Evolutionary conservation across 2,113 vertebrate genomes (phyloP), one percentile per base, ranked within the genome.

Genomic region (Brachionichthys hirsutus): DNA sequence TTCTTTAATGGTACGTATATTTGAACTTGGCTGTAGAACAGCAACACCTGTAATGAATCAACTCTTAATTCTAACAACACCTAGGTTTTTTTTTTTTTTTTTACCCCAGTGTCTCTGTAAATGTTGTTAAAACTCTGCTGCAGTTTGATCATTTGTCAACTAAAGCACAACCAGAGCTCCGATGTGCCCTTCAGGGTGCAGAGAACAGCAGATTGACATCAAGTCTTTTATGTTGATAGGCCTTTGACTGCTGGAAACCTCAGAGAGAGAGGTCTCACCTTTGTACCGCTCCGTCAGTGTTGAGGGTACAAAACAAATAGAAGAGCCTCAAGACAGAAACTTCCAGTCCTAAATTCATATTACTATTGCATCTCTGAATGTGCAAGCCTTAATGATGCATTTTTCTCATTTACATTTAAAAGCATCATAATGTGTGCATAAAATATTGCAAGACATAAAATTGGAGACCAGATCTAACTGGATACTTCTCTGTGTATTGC

Each of bases 391-490:
- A 71, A 72, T 41, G 17, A 56, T 22, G 34, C 54, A 14, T 58
- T 22, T 17, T 43, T 62, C 45, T 74, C 40, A 77, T 77, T 79
- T 61, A 34, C 62, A 77, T 81, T 35, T 78, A n/a, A n/a, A n/a
- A n/a, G n/a, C n/a, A n/a, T n/a, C n/a, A n/a, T n/a, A n/a, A n/a
- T n/a, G n/a, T n/a, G n/a, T n/a, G n/a, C n/a, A n/a, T n/a, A n/a
- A n/a, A n/a, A n/a, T n/a, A n/a, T n/a, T n/a, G n/a, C n/a, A n/a
- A n/a, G n/a, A n/a, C n/a, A n/a, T n/a, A n/a, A n/a, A n/a, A n/a
- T n/a, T n/a, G n/a, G n/a, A n/a, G n/a, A n/a, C n/a, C n/a, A n/a
- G n/a, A n/a, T n/a, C n/a, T n/a, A n/a, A n/a, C n/a, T n/a, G n/a
- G n/a, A n/a, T n/a, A n/a, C n/a, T n/a, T n/a, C n/a, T n/a, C n/a